phyloP scores from a whole-genome alignment of 2,113 vertebrate genomes.

The Stegostoma tigrinum region DNA sequence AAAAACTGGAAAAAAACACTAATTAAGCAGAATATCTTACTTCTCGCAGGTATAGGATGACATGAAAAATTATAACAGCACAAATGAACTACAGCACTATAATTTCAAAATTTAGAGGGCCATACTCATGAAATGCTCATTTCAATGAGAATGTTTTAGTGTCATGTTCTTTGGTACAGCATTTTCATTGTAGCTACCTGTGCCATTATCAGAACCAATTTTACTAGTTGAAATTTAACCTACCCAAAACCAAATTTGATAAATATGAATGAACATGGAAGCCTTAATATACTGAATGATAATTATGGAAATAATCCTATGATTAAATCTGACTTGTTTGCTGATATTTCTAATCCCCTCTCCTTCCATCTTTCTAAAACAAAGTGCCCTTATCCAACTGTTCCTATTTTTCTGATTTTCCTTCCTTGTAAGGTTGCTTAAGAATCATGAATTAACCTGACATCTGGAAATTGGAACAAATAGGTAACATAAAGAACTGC shows the following conservation, averaged over 20 bases:
- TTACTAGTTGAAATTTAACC: neutral
- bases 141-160: neutral
- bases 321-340: neutral
- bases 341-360: neutral
- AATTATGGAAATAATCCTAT: neutral
- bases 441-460: neutral
- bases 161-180: neutral
- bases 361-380: neutral
- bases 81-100: neutral
- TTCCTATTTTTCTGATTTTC: neutral
- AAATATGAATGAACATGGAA: neutral
- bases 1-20: neutral
- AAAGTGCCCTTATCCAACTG: neutral
- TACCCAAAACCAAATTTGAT: neutral
- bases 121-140: neutral
- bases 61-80: neutral
- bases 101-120: neutral
- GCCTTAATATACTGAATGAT: neutral
- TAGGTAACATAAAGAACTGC: neutral
- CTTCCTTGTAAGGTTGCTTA: neutral
- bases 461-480: neutral
- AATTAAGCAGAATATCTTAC: neutral
- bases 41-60: neutral
- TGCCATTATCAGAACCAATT: neutral
- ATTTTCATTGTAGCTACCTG: neutral